Conservation (phyloP, 1,140 invertebrate genomes). For the Dolichoris vasculosae region DNA sequence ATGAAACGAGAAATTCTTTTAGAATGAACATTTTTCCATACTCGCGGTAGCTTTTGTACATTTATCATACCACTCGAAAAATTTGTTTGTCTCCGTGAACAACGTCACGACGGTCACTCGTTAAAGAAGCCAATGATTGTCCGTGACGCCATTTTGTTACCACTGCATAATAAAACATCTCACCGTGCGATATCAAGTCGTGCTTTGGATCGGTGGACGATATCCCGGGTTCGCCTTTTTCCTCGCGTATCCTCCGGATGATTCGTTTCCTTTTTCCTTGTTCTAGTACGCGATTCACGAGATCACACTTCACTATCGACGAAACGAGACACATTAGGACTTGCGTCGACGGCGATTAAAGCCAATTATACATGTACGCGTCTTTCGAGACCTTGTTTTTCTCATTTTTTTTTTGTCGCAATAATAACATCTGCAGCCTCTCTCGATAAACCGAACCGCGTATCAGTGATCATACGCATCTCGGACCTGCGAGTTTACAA, state of each 20-base stretch:
- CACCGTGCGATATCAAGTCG: neutral
- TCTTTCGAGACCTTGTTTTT: neutral
- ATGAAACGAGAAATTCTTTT: slow-evolving; percentile 23
- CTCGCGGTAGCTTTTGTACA: slow-evolving; percentile 43
- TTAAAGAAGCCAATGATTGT: neutral
- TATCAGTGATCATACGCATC: neutral
- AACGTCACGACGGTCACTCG: neutral
- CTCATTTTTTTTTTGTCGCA: neutral
- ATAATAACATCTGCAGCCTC: no score
- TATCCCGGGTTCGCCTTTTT: neutral
- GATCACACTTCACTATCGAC: slow-evolving; percentile 41
- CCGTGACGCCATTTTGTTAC: neutral
- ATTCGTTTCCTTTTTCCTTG: neutral
- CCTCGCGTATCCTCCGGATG: neutral
- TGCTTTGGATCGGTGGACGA: neutral
- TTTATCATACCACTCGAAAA: slow-evolving; percentile 31
- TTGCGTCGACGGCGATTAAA: neutral
- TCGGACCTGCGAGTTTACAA: neutral
- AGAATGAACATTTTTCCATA: slow-evolving; percentile 12
- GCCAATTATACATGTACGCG: neutral
- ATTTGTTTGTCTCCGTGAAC: neutral
- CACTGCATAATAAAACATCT: neutral
- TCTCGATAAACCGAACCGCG: neutral
- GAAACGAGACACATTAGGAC: neutral
- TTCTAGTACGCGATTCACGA: slow-evolving; percentile 45